Percentiles rank a stretch among this genome's conserved stretches.
phyloP scores from a whole-genome alignment of 2,113 vertebrate genomes.

The Kryptolebias marmoratus region DNA sequence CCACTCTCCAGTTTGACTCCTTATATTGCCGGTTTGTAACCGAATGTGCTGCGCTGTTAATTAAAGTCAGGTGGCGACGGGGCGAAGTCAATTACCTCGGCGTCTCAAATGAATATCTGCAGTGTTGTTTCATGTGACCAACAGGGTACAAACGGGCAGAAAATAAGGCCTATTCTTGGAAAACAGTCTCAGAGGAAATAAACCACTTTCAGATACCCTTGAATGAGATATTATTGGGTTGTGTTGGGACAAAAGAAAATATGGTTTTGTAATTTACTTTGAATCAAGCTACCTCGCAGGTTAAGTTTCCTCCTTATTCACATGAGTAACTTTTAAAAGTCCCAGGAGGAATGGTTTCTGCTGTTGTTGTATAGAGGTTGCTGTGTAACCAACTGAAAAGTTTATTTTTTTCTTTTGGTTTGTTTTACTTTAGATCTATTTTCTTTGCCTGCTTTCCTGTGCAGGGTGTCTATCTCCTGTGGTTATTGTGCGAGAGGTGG shows the following conservation, averaged over 20 bases:
- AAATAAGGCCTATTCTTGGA: conserved; percentile 38
- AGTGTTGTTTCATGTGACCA: conserved; percentile 35
- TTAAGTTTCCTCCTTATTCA: not conserved
- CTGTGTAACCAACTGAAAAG: not conserved
- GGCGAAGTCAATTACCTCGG: conserved; percentile 65
- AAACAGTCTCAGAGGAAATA: conserved; percentile 4
- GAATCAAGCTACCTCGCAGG: not conserved
- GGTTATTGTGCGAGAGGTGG: too few relatives aligned
- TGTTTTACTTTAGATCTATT: too few relatives aligned
- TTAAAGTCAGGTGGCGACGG: conserved; percentile 64
- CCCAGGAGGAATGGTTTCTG: not conserved
- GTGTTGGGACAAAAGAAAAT: not conserved
- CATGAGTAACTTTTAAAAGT: not conserved
- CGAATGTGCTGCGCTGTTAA: conserved; percentile 53
- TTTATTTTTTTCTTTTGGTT: not conserved
- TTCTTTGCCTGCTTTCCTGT: too few relatives aligned
- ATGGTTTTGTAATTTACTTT: conserved; percentile 10
- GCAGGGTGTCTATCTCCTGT: too few relatives aligned
- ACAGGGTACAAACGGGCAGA: conserved; percentile 12
- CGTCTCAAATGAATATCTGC: conserved; percentile 49
- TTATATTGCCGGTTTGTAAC: conserved; percentile 41
- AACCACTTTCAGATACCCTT: not conserved
- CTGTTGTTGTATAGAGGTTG: not conserved
- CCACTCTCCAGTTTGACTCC: conserved; percentile 48
- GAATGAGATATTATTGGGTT: not conserved